Base-by-base conservation (phyloP, 2,888 invertebrate genomes). In the Cheilosia urbana region DNA sequence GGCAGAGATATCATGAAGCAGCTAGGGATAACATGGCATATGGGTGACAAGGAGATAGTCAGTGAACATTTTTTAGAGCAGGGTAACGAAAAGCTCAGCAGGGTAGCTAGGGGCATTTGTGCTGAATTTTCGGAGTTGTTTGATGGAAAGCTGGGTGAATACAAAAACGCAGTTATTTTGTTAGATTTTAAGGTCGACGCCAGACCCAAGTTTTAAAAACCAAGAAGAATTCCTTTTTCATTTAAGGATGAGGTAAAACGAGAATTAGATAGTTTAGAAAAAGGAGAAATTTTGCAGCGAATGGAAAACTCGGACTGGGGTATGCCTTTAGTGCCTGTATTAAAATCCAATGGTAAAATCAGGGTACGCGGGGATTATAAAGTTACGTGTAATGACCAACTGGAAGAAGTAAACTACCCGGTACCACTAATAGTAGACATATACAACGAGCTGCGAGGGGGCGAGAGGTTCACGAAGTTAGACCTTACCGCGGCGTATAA, bases 201-300 rank as follows among this genome's bases (percentile, higher is more conserved):
- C 4, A 53, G 17, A 42, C 53, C 66, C 7, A 66, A 11, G n/a
- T 66, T 66, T 66, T 66, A 42, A 15, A 66, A 66, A 30, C 65
- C 51, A 2, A 49, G 21, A 19, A 65, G 49, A 37, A 65, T 65
- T 17, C 65, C 49, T 1, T 63, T 47, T 30, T 47, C 27, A 13
- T 47, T 63, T 7, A 63, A 47, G n/a, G 27, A 21, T n/a, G 47
- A 62, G n/a, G 45, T 62, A 9, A 45, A 62, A 3, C 27, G 40
- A 17, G 21, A 21, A 2, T 21, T 21, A 21, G 21, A 21, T 21
- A 21, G 21, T 21, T 21, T 21, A 21, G 2, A 47, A 17, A 34
- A 17, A 30, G n/a, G 17, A 3, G 45, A 4, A 0, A 45, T 45
- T n/a, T n/a, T 45, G 15, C 15, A 45, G 15, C 17, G 6, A 17